Evolutionary conservation across 2,797 vertebrate species (phyloP).

Genomic region (Sebastes hubbsi): DNA sequence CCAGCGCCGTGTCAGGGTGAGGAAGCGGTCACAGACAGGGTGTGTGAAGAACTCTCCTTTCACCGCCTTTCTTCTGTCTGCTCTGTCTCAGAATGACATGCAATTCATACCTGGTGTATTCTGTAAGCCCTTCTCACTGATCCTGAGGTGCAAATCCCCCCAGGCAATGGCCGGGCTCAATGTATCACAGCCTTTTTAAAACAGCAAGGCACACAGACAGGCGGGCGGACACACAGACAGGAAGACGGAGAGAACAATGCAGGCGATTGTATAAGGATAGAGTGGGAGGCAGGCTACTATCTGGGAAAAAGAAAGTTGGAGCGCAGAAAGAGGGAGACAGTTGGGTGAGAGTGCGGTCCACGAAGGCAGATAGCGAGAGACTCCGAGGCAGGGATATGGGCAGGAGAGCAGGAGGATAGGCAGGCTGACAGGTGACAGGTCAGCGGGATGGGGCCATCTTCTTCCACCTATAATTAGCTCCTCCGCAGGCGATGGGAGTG

Average conservation of each 20-base stretch:
- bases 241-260: slow-evolving; percentile 77
- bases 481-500: slow-evolving; percentile 87
- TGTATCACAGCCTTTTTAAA: slow-evolving; percentile 75
- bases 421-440: slow-evolving; percentile 81
- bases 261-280: slow-evolving; percentile 68
- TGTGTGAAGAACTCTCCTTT: slow-evolving; percentile 79
- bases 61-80: slow-evolving; percentile 84
- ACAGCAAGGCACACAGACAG: slow-evolving; percentile 63
- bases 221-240: slow-evolving; percentile 68
- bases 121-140: slow-evolving; percentile 83
- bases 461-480: slow-evolving; percentile 92
- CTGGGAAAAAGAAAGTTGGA: slow-evolving; percentile 76
- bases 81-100: slow-evolving; percentile 79
- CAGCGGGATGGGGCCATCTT: slow-evolving; percentile 85
- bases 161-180: slow-evolving; percentile 80
- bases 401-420: slow-evolving; percentile 72
- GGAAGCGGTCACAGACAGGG: slow-evolving; percentile 82
- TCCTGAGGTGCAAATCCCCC: slow-evolving; percentile 84
- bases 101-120: slow-evolving; percentile 81
- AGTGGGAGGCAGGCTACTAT: slow-evolving; percentile 72
- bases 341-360: slow-evolving; percentile 46
- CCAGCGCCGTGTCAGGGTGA: slow-evolving; percentile 77
- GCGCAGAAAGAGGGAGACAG: slow-evolving; percentile 63
- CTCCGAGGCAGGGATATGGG: slow-evolving; percentile 52
- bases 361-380: slow-evolving; percentile 53